These are phyloP conservation scores for Monochamus saltuarius DNA, from an alignment of 1,140 invertebrate genomes.

Conservation along the genomic window DNA sequence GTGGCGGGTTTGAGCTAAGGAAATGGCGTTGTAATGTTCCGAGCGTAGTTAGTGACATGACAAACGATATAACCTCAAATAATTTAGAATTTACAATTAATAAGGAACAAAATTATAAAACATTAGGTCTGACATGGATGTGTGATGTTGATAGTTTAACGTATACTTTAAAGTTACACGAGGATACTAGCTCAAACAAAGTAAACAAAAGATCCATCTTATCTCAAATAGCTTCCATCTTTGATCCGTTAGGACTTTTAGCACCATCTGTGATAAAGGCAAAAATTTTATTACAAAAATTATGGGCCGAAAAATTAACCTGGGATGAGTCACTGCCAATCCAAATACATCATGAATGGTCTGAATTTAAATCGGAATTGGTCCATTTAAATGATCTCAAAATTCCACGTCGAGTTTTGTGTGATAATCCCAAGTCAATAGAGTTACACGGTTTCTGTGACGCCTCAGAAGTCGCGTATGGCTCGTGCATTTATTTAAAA, in stretches of 20 bases:
- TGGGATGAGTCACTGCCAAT: constrained; percentile 29
- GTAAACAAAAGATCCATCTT: constrained; percentile 30
- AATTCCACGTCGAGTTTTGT: too few species aligned
- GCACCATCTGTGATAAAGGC: constrained; percentile 48
- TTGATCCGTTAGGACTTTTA: constrained; percentile 51
- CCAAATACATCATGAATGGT: constrained; percentile 12
- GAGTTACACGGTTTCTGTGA: too few species aligned
- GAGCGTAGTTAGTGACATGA: background rate
- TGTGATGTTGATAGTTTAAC: constrained; percentile 5
- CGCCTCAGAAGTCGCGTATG: too few species aligned
- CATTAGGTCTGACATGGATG: constrained; percentile 19
- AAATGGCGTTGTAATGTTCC: constrained; percentile 5
- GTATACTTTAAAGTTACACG: background rate
- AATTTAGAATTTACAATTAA: background rate
- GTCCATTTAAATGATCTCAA: too few species aligned
- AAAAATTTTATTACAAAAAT: constrained; percentile 54
- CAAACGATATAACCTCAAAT: too few species aligned
- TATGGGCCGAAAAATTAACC: constrained; percentile 42
- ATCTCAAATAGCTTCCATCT: constrained; percentile 36
- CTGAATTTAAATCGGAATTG: too few species aligned
- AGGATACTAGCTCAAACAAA: background rate
- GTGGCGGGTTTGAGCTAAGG: too few species aligned
- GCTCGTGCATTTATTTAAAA: too few species aligned
- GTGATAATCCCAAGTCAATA: too few species aligned
- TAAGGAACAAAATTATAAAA: constrained; percentile 6